phyloP scores from a whole-genome alignment of 2,113 vertebrate species.

The Uria aalge region DNA sequence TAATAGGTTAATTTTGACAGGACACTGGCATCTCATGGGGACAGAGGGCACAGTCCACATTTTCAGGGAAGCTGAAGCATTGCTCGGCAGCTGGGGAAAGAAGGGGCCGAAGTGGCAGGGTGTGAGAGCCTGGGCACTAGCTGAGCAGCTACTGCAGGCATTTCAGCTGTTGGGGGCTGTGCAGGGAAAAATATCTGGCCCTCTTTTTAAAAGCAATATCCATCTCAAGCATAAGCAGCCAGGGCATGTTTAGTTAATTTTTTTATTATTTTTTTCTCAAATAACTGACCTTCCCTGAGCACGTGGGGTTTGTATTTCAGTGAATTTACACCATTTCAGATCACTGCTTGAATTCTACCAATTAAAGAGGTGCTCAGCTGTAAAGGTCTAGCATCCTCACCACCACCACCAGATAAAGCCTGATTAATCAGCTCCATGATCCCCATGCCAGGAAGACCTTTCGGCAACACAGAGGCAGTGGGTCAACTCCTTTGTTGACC shows the following conservation, averaged over 20 bases:
- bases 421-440: neutral
- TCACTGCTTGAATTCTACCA: neutral
- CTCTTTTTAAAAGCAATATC: neutral
- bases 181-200: neutral
- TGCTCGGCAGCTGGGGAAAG: neutral
- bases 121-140: neutral
- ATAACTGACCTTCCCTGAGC: neutral
- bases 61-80: neutral
- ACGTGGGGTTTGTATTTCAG: neutral
- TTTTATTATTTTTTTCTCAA: neutral
- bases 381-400: neutral
- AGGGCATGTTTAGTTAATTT: neutral
- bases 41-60: neutral
- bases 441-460: neutral
- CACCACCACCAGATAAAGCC: neutral
- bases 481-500: neutral
- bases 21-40: conserved; percentile 20
- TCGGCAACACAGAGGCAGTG: neutral
- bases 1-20: conserved; percentile 43
- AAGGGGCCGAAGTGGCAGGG: neutral
- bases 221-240: neutral
- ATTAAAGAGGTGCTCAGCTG: neutral
- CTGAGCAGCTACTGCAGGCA: neutral
- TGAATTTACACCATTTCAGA: neutral
- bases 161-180: neutral